These are phyloP conservation scores for Sebastes schlegelii DNA, from an alignment of 2,113 vertebrate genomes.

Conservation along the genomic window DNA sequence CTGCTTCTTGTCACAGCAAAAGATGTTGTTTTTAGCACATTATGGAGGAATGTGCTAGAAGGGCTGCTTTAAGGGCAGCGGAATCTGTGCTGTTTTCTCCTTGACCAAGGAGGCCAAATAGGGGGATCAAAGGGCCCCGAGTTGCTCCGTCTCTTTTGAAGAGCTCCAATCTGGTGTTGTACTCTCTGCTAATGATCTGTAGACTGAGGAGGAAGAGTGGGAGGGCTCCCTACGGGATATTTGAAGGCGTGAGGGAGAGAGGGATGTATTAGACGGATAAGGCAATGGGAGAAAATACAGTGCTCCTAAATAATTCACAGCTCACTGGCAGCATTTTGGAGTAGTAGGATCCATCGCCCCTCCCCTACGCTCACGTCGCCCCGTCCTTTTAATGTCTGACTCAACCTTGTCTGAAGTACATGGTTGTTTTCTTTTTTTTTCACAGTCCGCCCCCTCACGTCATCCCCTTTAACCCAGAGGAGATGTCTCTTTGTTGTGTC, in stretches of 20 bases:
- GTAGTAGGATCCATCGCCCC: slow-evolving; percentile 34
- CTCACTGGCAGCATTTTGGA: slow-evolving; percentile 52
- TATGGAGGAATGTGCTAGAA: slow-evolving; percentile 53
- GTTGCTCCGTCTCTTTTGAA: slow-evolving; percentile 75
- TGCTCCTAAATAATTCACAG: slow-evolving; percentile 79
- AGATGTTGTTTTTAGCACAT: slow-evolving; percentile 40
- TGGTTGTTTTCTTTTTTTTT: neutral
- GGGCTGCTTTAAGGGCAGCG: slow-evolving; percentile 17
- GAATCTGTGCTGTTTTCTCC: slow-evolving; percentile 56
- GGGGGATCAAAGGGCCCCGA: slow-evolving; percentile 75
- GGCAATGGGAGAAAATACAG: slow-evolving; percentile 48
- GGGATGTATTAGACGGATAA: slow-evolving; percentile 67
- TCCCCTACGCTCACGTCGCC: slow-evolving; percentile 14
- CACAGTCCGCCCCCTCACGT: slow-evolving; percentile 44
- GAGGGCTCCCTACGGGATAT: slow-evolving; percentile 58
- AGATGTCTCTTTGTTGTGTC: slow-evolving; percentile 70
- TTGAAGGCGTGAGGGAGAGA: slow-evolving; percentile 61
- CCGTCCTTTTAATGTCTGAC: slow-evolving; percentile 55
- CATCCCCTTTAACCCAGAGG: slow-evolving; percentile 63
- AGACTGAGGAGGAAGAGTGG: slow-evolving; percentile 66
- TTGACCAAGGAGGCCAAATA: slow-evolving; percentile 68
- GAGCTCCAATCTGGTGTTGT: slow-evolving; percentile 62
- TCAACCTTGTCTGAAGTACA: slow-evolving; percentile 67
- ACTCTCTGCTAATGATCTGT: slow-evolving; percentile 78
- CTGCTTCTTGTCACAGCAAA: slow-evolving; percentile 53